These are phyloP conservation scores for Siniperca undulata DNA, from an alignment of 2,797 vertebrate species.

Conservation along the genomic window DNA sequence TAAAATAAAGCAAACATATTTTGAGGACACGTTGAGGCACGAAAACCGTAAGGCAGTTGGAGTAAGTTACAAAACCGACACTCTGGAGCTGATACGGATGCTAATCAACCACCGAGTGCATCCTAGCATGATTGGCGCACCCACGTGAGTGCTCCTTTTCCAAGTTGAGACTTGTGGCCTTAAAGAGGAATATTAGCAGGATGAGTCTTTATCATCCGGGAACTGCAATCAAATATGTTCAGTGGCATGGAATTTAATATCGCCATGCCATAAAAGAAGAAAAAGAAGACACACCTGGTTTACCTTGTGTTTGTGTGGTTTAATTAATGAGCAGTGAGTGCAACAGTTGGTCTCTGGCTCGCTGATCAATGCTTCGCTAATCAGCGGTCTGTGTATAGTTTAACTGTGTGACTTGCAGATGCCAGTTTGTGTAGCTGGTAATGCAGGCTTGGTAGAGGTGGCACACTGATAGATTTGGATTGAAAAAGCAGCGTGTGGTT, in stretches of 20 bases:
- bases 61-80: neutral
- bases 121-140: neutral
- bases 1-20: neutral
- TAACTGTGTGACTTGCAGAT: neutral
- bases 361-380: constrained; percentile 16
- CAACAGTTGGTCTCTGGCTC: neutral
- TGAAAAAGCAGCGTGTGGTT: constrained; percentile 28
- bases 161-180: neutral
- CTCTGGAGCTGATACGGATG: neutral
- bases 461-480: constrained; percentile 30
- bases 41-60: too few relatives aligned
- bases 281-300: neutral
- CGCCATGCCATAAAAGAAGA: neutral
- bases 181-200: too few relatives aligned
- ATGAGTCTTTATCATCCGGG: neutral
- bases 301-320: neutral
- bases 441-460: neutral
- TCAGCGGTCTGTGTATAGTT: neutral
- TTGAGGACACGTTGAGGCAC: neutral
- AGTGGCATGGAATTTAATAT: neutral
- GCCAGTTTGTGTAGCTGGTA: neutral
- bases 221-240: neutral
- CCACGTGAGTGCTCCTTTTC: too few relatives aligned
- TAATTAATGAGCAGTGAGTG: neutral
- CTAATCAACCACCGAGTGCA: neutral